Percentiles rank a stretch among this genome's conserved stretches.
phyloP scores from a whole-genome alignment of 2,888 invertebrate genomes.

The Podabrus alpinus region DNA sequence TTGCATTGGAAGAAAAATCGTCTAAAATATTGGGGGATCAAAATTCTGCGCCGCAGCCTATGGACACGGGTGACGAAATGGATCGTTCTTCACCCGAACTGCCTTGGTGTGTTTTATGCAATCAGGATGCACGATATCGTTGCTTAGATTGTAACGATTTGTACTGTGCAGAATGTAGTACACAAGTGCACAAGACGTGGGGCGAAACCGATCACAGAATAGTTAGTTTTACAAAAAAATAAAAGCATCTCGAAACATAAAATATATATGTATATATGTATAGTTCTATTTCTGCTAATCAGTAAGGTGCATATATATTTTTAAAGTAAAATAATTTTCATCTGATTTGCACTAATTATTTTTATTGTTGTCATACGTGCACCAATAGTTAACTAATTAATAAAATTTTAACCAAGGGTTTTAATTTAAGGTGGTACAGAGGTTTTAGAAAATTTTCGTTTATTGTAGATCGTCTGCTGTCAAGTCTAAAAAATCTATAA shows the following conservation, averaged over 20 bases:
- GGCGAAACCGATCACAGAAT: constrained; percentile 52
- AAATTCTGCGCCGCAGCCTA: neutral
- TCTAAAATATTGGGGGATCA: constrained; percentile 23
- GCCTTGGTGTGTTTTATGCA: constrained; percentile 86
- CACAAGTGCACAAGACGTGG: constrained; percentile 64
- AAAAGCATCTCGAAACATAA: constrained; percentile 10
- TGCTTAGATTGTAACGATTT: constrained; percentile 83
- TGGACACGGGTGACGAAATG: constrained; percentile 18
- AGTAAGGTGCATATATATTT: neutral
- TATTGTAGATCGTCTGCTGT: neutral
- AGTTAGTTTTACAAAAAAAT: constrained; percentile 43
- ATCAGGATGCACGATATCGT: constrained; percentile 73
- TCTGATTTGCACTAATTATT: neutral
- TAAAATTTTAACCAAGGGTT: neutral
- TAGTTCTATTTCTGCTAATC: constrained; percentile 2
- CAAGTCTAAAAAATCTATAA: neutral
- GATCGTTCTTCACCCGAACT: constrained; percentile 58
- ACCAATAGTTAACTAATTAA: neutral
- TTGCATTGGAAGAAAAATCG: constrained; percentile 56
- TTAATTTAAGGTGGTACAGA: neutral
- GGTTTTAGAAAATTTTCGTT: neutral
- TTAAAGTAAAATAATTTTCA: neutral
- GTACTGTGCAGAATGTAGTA: constrained; percentile 77
- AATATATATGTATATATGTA: neutral
- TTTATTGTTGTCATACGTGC: neutral